Evolutionary conservation across 2,113 vertebrate species (phyloP).

Genomic region (Phylloscopus whistleri): DNA sequence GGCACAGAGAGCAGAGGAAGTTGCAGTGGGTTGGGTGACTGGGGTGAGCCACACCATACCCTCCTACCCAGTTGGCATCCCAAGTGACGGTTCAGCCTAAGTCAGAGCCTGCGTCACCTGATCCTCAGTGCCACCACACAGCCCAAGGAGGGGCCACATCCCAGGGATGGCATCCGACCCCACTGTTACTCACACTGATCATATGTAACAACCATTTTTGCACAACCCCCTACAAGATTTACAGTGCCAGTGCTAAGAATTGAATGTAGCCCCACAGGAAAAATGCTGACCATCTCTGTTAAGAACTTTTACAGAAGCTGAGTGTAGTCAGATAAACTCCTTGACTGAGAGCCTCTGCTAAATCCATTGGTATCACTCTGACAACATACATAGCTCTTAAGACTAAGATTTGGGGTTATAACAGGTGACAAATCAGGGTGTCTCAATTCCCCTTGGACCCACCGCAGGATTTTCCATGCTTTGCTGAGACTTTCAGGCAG

Average conservation of each 20-base stretch:
- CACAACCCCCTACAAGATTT: neutral
- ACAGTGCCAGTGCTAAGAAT: neutral
- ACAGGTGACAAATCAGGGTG: neutral
- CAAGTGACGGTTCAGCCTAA: neutral
- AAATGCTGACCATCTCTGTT: neutral
- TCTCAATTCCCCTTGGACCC: neutral
- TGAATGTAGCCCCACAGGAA: neutral
- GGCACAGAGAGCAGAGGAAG: neutral
- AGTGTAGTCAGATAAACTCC: neutral
- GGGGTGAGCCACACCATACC: neutral
- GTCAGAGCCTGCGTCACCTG: fast-evolving
- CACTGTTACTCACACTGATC: neutral
- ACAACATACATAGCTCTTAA: neutral
- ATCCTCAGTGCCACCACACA: neutral
- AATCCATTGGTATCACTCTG: neutral
- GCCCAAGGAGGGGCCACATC: neutral
- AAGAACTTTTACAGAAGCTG: neutral
- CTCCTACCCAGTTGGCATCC: neutral
- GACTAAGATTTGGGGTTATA: neutral
- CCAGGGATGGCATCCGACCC: neutral
- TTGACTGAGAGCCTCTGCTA: neutral
- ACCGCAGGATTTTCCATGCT: neutral
- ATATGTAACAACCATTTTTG: neutral
- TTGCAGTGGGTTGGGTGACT: neutral
- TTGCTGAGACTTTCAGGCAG: neutral